These are phyloP conservation scores for Ispidina lecontei DNA, from an alignment of 2,797 vertebrate genomes.

Conservation along the genomic window DNA sequence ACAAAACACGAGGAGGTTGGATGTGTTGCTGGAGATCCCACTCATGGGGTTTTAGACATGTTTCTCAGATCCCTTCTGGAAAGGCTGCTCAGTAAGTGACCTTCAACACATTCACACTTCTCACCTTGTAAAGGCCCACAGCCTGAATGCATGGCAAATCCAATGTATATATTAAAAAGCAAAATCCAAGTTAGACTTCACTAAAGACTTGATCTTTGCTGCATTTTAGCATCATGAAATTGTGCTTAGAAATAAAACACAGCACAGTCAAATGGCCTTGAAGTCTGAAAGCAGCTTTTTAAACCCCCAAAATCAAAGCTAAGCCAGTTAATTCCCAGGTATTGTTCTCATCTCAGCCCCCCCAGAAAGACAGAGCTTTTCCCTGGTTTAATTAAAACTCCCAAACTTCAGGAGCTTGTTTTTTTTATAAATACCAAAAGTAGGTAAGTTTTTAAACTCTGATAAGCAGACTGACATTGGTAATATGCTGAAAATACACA, in stretches of 20 bases:
- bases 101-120: not conserved
- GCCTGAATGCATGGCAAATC: not conserved
- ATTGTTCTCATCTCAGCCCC: not conserved
- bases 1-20: not conserved
- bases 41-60: constrained; percentile 22
- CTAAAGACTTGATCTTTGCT: constrained; percentile 19
- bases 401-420: not conserved
- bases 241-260: constrained; percentile 19
- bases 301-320: not conserved
- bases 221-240: constrained; percentile 8
- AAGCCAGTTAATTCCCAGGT: not conserved
- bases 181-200: constrained; percentile 15
- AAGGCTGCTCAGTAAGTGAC: not conserved
- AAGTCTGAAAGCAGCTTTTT: constrained; percentile 10
- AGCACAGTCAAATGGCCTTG: not conserved
- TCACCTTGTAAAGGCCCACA: constrained; percentile 6
- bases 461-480: not conserved
- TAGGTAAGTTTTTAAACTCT: not conserved
- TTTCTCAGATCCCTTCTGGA: constrained; percentile 61
- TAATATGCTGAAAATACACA: not conserved
- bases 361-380: not conserved
- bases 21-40: constrained; percentile 25
- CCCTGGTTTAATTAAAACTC: not conserved
- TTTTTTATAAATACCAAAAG: not conserved
- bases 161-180: constrained; percentile 7